A percentile compares a stretch with the other conserved stretches of the same genome.
These are phyloP conservation scores for Melanocharis versteri DNA, from an alignment of 2,113 vertebrate genomes.

Conservation along the genomic window DNA sequence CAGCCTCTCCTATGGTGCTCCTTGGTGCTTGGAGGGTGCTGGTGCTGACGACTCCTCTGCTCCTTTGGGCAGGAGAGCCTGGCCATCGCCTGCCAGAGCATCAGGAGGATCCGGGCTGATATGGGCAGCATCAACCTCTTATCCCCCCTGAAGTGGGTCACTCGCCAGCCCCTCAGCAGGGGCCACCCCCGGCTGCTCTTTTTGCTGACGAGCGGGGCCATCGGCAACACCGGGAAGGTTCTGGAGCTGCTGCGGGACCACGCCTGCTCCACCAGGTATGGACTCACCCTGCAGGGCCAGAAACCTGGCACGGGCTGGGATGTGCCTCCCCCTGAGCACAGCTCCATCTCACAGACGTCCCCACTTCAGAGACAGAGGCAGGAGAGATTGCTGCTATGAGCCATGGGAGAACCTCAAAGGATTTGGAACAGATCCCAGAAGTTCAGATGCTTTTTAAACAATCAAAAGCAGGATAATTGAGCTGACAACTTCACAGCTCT, in stretches of 20 bases:
- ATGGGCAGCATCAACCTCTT: slow-evolving; percentile 90
- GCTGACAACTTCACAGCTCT: slow-evolving; percentile 59
- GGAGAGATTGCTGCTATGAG: not conserved
- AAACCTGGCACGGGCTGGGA: not conserved
- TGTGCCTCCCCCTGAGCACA: not conserved
- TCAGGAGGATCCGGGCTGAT: slow-evolving; percentile 82
- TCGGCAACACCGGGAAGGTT: slow-evolving; percentile 85
- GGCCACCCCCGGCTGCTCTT: slow-evolving; percentile 91
- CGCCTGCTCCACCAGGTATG: slow-evolving; percentile 82
- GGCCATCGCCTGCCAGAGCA: slow-evolving; percentile 80
- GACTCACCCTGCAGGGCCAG: fast-evolving
- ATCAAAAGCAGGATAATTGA: slow-evolving; percentile 59
- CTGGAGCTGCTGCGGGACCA: slow-evolving; percentile 86
- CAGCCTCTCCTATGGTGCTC: not conserved
- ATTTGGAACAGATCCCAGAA: slow-evolving; percentile 55
- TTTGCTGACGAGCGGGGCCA: slow-evolving; percentile 79
- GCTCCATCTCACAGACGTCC: not conserved
- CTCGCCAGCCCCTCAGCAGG: slow-evolving; percentile 81
- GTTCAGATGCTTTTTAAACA: slow-evolving; percentile 56
- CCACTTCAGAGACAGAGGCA: not conserved
- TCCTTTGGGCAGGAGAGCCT: slow-evolving; percentile 79
- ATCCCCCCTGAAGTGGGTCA: slow-evolving; percentile 84
- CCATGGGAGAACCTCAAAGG: slow-evolving; percentile 37
- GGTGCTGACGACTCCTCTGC: not conserved
- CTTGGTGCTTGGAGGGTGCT: not conserved